phyloP scores from a whole-genome alignment of 2,113 vertebrate species.

The Anguilla rostrata region DNA sequence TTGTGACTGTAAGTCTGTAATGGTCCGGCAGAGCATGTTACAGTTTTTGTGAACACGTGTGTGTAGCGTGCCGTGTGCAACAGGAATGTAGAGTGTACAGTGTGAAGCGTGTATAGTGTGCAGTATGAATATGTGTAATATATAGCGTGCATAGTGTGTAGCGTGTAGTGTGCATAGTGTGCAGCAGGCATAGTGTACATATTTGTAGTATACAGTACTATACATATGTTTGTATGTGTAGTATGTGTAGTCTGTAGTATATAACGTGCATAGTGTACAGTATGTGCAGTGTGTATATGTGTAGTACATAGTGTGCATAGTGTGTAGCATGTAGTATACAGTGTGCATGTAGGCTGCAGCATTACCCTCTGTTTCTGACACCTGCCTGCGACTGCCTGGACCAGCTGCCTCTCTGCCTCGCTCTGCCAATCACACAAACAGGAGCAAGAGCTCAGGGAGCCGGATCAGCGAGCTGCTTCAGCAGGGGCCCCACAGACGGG shows the following conservation, averaged over 20 bases:
- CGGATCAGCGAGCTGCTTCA: background rate
- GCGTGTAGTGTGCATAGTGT: too few relatives aligned
- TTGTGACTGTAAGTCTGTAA: too few relatives aligned
- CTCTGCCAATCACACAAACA: constrained; percentile 10
- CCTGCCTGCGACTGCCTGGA: constrained; percentile 8
- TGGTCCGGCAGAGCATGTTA: too few relatives aligned
- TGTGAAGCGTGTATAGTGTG: too few relatives aligned
- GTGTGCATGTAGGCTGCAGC: background rate
- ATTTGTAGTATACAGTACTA: background rate
- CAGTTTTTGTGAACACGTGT: too few relatives aligned
- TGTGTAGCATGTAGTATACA: constrained; percentile 33
- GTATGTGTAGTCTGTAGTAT: background rate
- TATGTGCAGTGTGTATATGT: background rate
- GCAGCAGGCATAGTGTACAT: background rate
- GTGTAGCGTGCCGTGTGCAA: too few relatives aligned
- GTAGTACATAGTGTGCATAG: background rate
- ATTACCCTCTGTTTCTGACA: background rate
- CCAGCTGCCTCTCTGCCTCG: constrained; percentile 4
- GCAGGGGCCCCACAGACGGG: constrained; percentile 15
- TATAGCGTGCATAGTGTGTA: too few relatives aligned
- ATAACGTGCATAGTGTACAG: background rate
- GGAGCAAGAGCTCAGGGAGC: constrained; percentile 5
- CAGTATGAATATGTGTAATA: too few relatives aligned
- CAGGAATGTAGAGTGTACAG: too few relatives aligned
- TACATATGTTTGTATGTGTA: background rate